These are phyloP conservation scores for Acanthosepion esculentum DNA, from an alignment of 2,888 invertebrate species.

Conservation along the genomic window DNA sequence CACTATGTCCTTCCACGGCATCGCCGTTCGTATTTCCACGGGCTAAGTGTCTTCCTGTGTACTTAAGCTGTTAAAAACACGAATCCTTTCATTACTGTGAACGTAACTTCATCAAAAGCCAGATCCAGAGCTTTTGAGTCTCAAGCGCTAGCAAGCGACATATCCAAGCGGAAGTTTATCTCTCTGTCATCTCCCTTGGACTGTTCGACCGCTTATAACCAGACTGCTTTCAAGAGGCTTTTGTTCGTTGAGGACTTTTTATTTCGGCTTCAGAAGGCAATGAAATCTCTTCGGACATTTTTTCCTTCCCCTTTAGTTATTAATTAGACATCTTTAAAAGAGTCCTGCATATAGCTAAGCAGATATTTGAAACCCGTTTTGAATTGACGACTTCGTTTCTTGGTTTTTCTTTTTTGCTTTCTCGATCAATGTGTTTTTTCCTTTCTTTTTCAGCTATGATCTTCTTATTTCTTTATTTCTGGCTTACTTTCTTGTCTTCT, in stretches of 20 bases:
- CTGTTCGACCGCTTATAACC: not conserved
- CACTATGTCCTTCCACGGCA: not conserved
- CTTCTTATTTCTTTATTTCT: too few relatives aligned
- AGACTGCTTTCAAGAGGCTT: not conserved
- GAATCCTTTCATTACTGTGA: not conserved
- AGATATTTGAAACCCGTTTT: not conserved
- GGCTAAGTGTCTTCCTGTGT: not conserved
- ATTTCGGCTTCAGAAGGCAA: not conserved
- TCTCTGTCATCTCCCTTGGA: not conserved
- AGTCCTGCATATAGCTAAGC: not conserved
- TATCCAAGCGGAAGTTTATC: conserved; percentile 1
- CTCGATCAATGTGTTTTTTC: too few relatives aligned
- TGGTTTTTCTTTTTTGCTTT: not conserved
- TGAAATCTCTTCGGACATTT: not conserved
- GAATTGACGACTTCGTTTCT: not conserved
- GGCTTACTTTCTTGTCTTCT: too few relatives aligned
- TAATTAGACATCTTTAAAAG: not conserved
- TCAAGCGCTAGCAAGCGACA: not conserved
- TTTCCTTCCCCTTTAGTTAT: not conserved
- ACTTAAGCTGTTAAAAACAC: conserved; percentile 14
- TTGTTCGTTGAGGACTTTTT: not conserved
- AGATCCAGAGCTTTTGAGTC: not conserved
- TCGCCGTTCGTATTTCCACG: not conserved
- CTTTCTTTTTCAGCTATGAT: too few relatives aligned
- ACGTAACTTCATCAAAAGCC: not conserved